Base-by-base conservation (phyloP, 1,140 invertebrate species). In the Penaeus indicus region DNA sequence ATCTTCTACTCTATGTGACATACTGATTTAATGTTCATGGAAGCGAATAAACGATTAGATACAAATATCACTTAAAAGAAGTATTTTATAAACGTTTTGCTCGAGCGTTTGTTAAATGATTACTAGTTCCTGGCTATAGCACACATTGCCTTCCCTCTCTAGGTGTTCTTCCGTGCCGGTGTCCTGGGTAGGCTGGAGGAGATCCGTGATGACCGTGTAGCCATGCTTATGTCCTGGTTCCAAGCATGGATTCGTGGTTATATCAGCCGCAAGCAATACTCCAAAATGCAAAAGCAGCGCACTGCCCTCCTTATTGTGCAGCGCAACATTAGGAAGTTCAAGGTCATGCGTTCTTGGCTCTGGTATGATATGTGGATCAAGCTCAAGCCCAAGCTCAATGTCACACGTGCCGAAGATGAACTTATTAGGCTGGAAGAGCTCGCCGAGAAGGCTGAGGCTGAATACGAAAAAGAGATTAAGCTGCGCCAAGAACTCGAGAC, bases 361-460 rank as follows among this genome's bases (percentile, higher is more conserved):
- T 99, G 99, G 99, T 99, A 97, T 97, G 98, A 98, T 94, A 94
- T 99, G 94, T 99, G 98, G 97, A 97, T 97, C 94, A 98, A 97
- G 95, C 97, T 99, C 95, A 99, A 99, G 95, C 98, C 98, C 92
- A 95, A 99, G 92, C 97, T 99, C 95, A 99, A 98, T 95, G 97
- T 98, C 94, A 97, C 96, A 92, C 96, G 97, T 92, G 96, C 98
- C 94, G 98, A 99, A 95, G 99, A 99, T 94, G 98, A 99, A 94
- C 96, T 99, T 25, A 32, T 27, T 22, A 67, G 91, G n/a, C 80
- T 93, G 89, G 95, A 97, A 93, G 95, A 95, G 86, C 98, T 98
- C 94, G 96, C 99, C n/a, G 94, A 95, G 61, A 95, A 95, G 91
- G 96, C 97, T 2, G 95, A 98, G 75, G 94, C 96, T 86, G 94